Percentiles rank a stretch among this genome's conserved stretches.
These are phyloP conservation scores for Cavia aperea DNA, from an alignment of 2,113 vertebrate species.

Conservation along the genomic window DNA sequence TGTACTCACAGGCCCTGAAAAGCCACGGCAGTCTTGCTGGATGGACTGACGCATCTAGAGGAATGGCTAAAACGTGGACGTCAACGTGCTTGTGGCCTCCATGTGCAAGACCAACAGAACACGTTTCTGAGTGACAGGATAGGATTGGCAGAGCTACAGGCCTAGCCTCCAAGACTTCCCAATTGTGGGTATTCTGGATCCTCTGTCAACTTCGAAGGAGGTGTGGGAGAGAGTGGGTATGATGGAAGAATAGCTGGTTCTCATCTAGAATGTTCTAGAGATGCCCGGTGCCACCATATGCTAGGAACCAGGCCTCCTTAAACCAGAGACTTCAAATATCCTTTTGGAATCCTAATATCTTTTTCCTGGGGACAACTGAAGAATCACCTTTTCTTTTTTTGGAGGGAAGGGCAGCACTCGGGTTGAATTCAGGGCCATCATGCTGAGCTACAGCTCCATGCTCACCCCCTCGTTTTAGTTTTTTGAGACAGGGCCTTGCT, in stretches of 20 bases:
- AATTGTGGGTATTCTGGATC: not conserved
- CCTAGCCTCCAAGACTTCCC: not conserved
- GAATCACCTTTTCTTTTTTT: not conserved
- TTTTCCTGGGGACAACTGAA: not conserved
- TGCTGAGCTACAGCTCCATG: not conserved
- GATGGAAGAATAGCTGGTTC: not conserved
- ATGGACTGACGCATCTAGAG: not conserved
- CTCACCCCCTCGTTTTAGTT: not conserved
- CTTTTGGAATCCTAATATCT: not conserved
- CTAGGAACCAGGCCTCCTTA: not conserved
- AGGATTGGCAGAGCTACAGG: not conserved
- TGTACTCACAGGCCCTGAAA: not conserved
- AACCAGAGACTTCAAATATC: not conserved
- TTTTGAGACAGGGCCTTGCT: not conserved
- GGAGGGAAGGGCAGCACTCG: not conserved
- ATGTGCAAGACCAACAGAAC: rapidly evolving
- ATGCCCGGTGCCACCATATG: not conserved
- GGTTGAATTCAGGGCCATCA: not conserved
- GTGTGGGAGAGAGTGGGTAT: too few species aligned
- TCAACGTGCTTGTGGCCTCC: not conserved
- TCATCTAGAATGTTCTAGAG: not conserved
- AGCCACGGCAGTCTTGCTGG: not conserved
- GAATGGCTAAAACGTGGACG: rapidly evolving
- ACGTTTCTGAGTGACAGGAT: not conserved
- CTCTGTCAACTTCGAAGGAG: not conserved